Evolutionary conservation across 2,888 invertebrate genomes (phyloP).

Genomic region (Halocaridina rubra): DNA sequence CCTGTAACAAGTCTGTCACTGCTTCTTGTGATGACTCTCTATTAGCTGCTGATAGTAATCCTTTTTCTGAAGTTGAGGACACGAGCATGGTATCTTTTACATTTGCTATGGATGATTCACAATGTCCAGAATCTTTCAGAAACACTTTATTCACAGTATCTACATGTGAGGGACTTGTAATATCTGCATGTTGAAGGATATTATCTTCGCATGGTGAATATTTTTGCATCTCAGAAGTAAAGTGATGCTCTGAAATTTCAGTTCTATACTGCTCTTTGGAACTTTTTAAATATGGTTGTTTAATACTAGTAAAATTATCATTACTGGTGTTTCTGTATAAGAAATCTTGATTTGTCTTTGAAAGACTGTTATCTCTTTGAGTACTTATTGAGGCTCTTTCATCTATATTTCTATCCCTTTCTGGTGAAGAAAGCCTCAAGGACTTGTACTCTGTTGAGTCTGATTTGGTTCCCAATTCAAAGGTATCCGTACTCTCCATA

Average conservation of each 20-base stretch:
- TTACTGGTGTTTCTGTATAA: not conserved
- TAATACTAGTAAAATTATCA: not conserved
- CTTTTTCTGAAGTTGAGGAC: constrained; percentile 24
- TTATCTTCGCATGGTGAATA: not conserved
- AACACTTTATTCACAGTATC: too few species aligned
- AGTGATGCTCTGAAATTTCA: not conserved
- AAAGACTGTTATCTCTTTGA: too few species aligned
- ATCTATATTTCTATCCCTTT: too few species aligned
- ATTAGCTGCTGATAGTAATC: constrained; percentile 31
- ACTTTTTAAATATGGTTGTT: not conserved
- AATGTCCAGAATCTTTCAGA: not conserved
- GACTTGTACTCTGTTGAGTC: constrained; percentile 7
- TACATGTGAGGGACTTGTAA: not conserved
- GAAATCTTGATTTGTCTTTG: too few species aligned
- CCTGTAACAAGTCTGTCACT: constrained; percentile 26
- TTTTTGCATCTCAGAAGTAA: not conserved
- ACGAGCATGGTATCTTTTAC: not conserved
- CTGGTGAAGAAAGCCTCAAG: not conserved
- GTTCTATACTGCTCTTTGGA: not conserved
- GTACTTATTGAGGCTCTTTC: too few species aligned
- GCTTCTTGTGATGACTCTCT: constrained; percentile 43
- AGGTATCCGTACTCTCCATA: not conserved
- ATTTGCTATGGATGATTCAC: not conserved
- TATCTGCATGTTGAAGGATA: not conserved
- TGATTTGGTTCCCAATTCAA: not conserved